Percentiles rank a stretch among this genome's conserved stretches.
phyloP scores from a whole-genome alignment of 1,140 invertebrate genomes.

The Drosophila watanabei region DNA sequence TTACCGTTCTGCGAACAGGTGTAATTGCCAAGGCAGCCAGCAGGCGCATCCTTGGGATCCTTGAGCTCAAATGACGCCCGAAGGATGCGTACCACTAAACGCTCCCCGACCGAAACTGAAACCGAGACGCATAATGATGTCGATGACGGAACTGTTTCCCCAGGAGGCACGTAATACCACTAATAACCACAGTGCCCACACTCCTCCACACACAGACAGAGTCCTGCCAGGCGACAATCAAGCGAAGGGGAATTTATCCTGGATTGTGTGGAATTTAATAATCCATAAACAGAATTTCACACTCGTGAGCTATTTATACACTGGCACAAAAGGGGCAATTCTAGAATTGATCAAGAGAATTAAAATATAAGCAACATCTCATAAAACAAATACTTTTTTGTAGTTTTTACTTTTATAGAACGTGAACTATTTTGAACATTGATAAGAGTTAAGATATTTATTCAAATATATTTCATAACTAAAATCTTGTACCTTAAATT shows the following conservation, averaged over 20 bases:
- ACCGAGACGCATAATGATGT: slow-evolving; percentile 42
- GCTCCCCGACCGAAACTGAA: slow-evolving; percentile 31
- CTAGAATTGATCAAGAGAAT: no score
- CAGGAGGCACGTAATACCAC: slow-evolving; percentile 54
- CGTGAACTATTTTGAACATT: rapidly evolving
- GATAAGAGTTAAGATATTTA: background rate
- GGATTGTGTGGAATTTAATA: slow-evolving; percentile 31
- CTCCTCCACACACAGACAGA: background rate
- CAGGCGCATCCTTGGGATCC: slow-evolving; percentile 31
- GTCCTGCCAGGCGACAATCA: slow-evolving; percentile 22
- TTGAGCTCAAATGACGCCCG: slow-evolving; percentile 55
- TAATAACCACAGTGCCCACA: slow-evolving; percentile 57
- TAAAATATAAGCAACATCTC: no score
- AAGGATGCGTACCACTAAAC: slow-evolving; percentile 56
- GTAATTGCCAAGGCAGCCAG: slow-evolving; percentile 18
- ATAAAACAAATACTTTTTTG: background rate
- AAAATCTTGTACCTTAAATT: background rate
- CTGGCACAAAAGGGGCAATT: background rate
- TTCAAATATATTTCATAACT: background rate
- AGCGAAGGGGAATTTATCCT: background rate
- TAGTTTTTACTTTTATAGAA: no score
- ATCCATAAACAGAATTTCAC: slow-evolving; percentile 10
- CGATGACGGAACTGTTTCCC: slow-evolving; percentile 38
- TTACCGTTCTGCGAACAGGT: slow-evolving; percentile 52
- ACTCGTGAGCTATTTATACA: background rate